These are phyloP conservation scores for Willisornis vidua DNA, from an alignment of 2,113 vertebrate genomes.

Conservation along the genomic window DNA sequence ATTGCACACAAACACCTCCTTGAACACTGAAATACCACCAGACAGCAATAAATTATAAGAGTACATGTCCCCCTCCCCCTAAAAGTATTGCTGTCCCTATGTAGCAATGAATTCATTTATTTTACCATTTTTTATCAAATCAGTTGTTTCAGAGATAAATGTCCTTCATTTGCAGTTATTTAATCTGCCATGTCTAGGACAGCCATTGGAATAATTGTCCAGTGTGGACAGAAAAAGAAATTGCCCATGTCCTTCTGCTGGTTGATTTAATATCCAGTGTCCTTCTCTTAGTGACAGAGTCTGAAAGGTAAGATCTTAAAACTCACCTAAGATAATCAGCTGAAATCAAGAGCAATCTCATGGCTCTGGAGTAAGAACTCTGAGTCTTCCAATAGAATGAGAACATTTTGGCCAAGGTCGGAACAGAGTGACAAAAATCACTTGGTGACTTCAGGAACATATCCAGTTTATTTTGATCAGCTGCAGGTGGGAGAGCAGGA, in stretches of 20 bases:
- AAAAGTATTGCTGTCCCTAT: not conserved
- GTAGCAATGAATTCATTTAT: constrained; percentile 73
- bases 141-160: constrained; percentile 75
- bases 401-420: not conserved
- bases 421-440: not conserved
- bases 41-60: not conserved
- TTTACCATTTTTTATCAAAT: constrained; percentile 69
- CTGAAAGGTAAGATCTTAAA: not conserved
- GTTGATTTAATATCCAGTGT: not conserved
- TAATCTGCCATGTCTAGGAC: constrained; percentile 63
- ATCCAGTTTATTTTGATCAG: not conserved
- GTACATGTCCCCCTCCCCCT: not conserved
- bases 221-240: not conserved
- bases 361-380: not conserved
- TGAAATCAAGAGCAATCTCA: not conserved
- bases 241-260: not conserved
- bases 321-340: not conserved
- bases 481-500: not conserved
- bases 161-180: constrained; percentile 71
- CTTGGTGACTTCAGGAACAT: not conserved
- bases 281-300: not conserved
- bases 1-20: not conserved
- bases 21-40: not conserved
- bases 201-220: constrained; percentile 45
- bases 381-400: accelerated